phyloP scores from a whole-genome alignment of 1,140 invertebrate species.

The Luehdorfia chinensis region DNA sequence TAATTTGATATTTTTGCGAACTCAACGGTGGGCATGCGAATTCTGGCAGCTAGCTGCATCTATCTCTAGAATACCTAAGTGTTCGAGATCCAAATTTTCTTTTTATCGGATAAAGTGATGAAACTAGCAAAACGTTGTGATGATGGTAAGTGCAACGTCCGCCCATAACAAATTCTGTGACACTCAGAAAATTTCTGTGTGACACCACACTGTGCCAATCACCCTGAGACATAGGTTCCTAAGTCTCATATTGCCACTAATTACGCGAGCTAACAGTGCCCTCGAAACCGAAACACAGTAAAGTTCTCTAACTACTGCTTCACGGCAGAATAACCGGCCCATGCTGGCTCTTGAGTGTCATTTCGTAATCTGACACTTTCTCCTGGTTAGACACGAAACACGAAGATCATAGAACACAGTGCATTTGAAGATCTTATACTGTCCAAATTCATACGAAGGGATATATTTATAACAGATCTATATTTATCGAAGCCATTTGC shows the following conservation, averaged over 20 bases:
- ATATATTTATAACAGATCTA: slow-evolving; percentile 97
- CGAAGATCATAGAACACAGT: slow-evolving; percentile 96
- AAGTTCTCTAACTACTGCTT: too few relatives aligned
- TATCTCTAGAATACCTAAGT: slow-evolving; percentile 98
- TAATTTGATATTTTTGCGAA: slow-evolving; percentile 98
- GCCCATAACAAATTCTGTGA: too few relatives aligned
- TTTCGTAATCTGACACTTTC: slow-evolving; percentile 98
- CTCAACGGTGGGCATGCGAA: slow-evolving; percentile 97
- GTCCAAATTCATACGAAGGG: slow-evolving; percentile 97
- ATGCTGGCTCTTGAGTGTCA: slow-evolving; percentile 99
- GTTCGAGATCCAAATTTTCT: slow-evolving; percentile 99
- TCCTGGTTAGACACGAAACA: slow-evolving; percentile 97
- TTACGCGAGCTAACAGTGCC: too few relatives aligned
- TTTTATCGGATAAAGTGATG: too few relatives aligned
- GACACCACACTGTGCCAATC: too few relatives aligned
- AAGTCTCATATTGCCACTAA: too few relatives aligned
- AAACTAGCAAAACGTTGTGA: too few relatives aligned
- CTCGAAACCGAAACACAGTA: too few relatives aligned
- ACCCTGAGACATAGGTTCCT: too few relatives aligned
- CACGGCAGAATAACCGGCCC: too few relatives aligned
- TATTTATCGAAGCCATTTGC: slow-evolving; percentile 99
- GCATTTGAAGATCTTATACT: slow-evolving; percentile 98
- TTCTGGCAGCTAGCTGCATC: slow-evolving; percentile 98
- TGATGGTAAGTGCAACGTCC: too few relatives aligned
- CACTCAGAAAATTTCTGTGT: too few relatives aligned